Evolutionary conservation across 2,888 invertebrate species (phyloP).

Genomic region (Deilephila porcellus): DNA sequence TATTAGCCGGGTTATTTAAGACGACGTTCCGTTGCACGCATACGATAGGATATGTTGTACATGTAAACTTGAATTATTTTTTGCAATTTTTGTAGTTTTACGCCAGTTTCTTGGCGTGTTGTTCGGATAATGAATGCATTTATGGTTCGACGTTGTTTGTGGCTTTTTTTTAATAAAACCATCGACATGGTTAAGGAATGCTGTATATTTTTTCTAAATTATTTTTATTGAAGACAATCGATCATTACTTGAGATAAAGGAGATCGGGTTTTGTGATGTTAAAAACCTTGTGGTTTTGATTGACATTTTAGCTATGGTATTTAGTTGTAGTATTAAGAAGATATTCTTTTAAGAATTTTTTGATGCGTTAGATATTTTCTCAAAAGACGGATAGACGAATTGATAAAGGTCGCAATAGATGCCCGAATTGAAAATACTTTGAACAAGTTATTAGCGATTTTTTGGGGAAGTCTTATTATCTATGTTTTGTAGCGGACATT

Average conservation of each 20-base stretch:
- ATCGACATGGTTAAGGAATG: slow-evolving; percentile 43
- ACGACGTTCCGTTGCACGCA: slow-evolving; percentile 34
- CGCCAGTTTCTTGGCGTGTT: slow-evolving; percentile 41
- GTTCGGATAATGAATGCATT: slow-evolving; percentile 47
- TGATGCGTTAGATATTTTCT: no score
- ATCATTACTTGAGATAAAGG: slow-evolving; percentile 23
- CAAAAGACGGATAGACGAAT: no score
- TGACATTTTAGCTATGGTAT: background rate
- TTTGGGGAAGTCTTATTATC: no score
- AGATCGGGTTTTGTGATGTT: slow-evolving; percentile 6
- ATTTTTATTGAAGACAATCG: slow-evolving; percentile 22
- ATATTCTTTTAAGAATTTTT: no score
- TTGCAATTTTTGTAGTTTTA: slow-evolving; percentile 42
- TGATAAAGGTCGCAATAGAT: no score
- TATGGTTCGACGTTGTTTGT: slow-evolving; percentile 33
- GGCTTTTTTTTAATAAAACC: slow-evolving; percentile 37
- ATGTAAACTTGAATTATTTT: slow-evolving; percentile 30
- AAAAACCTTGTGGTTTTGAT: slow-evolving; percentile 16
- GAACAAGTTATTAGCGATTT: background rate
- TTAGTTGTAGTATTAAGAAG: no score
- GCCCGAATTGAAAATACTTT: background rate
- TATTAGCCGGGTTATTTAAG: slow-evolving; percentile 42
- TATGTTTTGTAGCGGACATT: no score
- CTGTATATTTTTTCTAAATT: slow-evolving; percentile 35
- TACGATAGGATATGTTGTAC: slow-evolving; percentile 26